Conservation (phyloP, 1,140 invertebrate genomes). For the Drusus annulatus region DNA sequence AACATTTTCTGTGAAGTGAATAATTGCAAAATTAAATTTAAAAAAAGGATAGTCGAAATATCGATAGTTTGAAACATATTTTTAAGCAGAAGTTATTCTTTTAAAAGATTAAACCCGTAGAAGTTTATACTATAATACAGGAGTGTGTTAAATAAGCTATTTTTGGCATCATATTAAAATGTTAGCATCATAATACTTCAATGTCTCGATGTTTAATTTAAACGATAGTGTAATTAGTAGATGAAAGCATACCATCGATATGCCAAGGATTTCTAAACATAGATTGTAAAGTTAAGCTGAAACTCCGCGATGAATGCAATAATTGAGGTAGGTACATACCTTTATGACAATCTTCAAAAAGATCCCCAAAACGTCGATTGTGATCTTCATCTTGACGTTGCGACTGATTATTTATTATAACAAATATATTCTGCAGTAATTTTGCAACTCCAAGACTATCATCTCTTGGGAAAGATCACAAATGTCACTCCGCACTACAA, state of each 20-base stretch:
- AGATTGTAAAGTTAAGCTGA: background rate
- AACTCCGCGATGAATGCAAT: background rate
- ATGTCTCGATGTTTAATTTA: too few relatives aligned
- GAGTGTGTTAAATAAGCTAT: too few relatives aligned
- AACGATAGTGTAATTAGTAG: background rate
- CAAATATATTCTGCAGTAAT: slow-evolving; percentile 20
- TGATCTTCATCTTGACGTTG: slow-evolving; percentile 68
- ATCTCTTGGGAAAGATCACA: slow-evolving; percentile 1
- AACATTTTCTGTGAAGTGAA: too few relatives aligned
- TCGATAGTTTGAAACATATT: too few relatives aligned
- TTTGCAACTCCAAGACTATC: slow-evolving; percentile 5
- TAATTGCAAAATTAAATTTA: too few relatives aligned
- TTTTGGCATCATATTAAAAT: too few relatives aligned
- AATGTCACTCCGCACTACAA: slow-evolving; percentile 13
- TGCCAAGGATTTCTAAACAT: slow-evolving; percentile 19
- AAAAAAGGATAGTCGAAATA: too few relatives aligned
- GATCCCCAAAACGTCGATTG: slow-evolving; percentile 69
- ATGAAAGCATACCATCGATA: background rate
- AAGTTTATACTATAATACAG: too few relatives aligned
- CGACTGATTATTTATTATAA: slow-evolving; percentile 10
- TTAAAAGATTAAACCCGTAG: too few relatives aligned
- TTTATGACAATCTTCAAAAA: slow-evolving; percentile 70
- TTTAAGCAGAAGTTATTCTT: too few relatives aligned
- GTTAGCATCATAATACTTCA: too few relatives aligned
- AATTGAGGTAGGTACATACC: slow-evolving; percentile 61